Conservation (phyloP, 2,113 vertebrate species). For the Gobius niger region DNA sequence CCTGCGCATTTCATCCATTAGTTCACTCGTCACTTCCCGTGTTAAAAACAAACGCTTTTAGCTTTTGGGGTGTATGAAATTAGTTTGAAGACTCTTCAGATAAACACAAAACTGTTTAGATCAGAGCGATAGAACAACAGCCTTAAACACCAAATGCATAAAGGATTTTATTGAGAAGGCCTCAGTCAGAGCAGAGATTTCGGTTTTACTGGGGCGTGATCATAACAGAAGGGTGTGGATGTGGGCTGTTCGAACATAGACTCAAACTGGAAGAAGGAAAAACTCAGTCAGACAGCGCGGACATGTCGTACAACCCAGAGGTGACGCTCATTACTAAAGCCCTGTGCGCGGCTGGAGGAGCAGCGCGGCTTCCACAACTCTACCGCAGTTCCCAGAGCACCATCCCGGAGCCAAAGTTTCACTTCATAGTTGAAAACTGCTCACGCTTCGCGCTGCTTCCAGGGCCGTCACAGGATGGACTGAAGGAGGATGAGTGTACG, state of each 20-base stretch:
- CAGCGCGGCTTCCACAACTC: slow-evolving; percentile 58
- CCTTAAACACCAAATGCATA: neutral
- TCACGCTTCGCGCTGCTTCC: slow-evolving; percentile 60
- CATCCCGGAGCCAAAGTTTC: slow-evolving; percentile 48
- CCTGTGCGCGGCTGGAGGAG: slow-evolving; percentile 59
- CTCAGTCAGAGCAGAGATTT: neutral
- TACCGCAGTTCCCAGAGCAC: slow-evolving; percentile 45
- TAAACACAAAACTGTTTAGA: no score
- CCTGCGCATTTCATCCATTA: neutral
- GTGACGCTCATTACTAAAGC: slow-evolving; percentile 60
- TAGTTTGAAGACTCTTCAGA: no score
- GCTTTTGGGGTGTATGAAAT: no score
- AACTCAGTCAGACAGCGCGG: neutral
- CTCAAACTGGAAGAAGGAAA: neutral
- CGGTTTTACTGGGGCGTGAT: neutral
- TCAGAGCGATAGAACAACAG: neutral
- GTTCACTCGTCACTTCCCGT: no score
- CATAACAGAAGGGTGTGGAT: neutral
- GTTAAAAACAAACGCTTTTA: no score
- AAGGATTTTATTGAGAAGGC: slow-evolving; percentile 11
- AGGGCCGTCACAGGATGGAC: slow-evolving; percentile 4
- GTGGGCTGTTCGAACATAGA: neutral
- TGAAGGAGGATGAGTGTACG: slow-evolving; percentile 16
- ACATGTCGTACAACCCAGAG: slow-evolving; percentile 49
- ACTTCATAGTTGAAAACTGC: slow-evolving; percentile 50